phyloP scores from a whole-genome alignment of 2,113 vertebrate genomes.

The Atlantisia rogersi region DNA sequence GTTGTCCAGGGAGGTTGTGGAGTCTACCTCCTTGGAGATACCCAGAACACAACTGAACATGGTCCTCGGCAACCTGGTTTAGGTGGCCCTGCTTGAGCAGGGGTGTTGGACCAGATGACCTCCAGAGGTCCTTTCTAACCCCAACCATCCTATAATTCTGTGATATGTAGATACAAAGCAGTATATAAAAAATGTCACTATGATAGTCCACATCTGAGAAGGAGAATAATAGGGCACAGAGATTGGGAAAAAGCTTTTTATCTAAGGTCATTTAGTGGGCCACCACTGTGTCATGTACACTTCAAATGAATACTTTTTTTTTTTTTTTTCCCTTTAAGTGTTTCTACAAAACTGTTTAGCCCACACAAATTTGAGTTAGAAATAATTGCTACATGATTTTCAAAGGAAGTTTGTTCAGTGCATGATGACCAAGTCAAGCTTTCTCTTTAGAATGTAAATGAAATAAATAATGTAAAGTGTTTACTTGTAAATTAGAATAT shows the following conservation, averaged over 20 bases:
- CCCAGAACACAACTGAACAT: too few species aligned
- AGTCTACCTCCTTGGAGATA: too few species aligned
- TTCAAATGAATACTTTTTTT: not conserved
- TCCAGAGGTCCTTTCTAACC: not conserved
- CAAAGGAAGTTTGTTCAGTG: not conserved
- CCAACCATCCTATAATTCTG: not conserved
- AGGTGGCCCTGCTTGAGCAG: not conserved
- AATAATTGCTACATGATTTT: not conserved
- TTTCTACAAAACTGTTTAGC: not conserved
- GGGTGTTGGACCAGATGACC: not conserved
- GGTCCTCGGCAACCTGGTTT: not conserved
- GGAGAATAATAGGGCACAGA: not conserved
- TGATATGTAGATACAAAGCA: not conserved
- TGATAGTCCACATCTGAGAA: not conserved
- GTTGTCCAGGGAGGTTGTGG: too few species aligned
- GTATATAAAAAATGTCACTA: not conserved
- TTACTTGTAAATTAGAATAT: not conserved
- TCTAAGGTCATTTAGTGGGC: not conserved
- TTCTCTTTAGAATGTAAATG: not conserved
- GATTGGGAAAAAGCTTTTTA: not conserved
- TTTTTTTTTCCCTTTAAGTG: not conserved
- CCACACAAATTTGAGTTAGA: not conserved
- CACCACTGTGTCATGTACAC: not conserved
- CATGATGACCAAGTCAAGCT: not conserved
- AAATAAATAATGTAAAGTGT: not conserved